Base-by-base conservation (phyloP, 2,888 invertebrate genomes). In the Octonoba sinensis region DNA sequence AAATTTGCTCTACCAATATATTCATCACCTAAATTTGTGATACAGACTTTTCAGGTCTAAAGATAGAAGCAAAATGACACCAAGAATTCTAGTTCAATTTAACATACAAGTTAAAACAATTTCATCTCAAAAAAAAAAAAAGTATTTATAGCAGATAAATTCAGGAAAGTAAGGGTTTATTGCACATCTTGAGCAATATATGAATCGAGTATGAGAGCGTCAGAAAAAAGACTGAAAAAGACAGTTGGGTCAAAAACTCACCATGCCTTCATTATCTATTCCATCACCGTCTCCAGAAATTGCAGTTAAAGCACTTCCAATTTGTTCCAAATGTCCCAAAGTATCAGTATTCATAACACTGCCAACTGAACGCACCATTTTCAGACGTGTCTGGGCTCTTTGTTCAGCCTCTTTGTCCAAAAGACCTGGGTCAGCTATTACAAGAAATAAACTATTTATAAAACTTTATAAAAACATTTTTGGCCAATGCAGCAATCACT, bases 271-370 rank as follows among this genome's bases (percentile, higher is more conserved):
- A 66, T 85, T 85, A 60, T 86, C 86, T 27, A 86, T 82, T 1
- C 85, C 85, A 60, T 81, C 66, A 46, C 86, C 86, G 64, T 84
- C 81, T 22, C 86, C 86, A 49, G 86, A 85, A 64, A 86, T 84
- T 11, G 86, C 84, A 12, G 85, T 85, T 27, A 86, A 59, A 11
- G 85, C 85, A 71, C 85, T 84, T 15, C 86, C 85, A 57, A 86
- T 83, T 62, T 86, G 85, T 69, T 86, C 86, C 49, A 86, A 75
- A 57, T 84, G 84, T 22, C 83, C 85, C 15, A 86, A 74, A 0
- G 86, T 86, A 71, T 86, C 86, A 4, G 83, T 84, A 65, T 86
- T 86, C 86, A 86, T 86, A 16, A 86, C 85, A 47, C 72, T 83
- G 2, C 83, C 84, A 22, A 85, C 85, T 15, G 86, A 85, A 18